These are phyloP conservation scores for Lycia hirtaria DNA, from an alignment of 2,888 invertebrate genomes.

Conservation along the genomic window DNA sequence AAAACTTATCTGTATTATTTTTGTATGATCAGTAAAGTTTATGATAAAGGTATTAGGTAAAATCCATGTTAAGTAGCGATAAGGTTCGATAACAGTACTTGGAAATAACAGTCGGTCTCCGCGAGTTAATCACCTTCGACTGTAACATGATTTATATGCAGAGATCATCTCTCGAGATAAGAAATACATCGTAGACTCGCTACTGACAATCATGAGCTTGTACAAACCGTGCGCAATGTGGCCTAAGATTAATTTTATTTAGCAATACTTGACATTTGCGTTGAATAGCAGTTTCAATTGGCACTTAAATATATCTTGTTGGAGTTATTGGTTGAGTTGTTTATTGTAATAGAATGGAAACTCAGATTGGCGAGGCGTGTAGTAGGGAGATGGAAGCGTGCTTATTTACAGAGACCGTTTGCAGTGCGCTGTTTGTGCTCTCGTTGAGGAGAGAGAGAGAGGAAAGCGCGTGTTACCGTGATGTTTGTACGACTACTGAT, in stretches of 20 bases:
- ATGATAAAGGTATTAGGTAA: constrained; percentile 62
- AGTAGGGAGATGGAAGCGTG: constrained; percentile 55
- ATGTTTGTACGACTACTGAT: constrained; percentile 38
- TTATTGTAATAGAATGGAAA: constrained; percentile 36
- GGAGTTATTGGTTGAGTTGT: constrained; percentile 28
- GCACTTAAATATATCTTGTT: constrained; percentile 9
- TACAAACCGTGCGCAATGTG: constrained; percentile 14
- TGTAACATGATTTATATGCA: constrained; percentile 48
- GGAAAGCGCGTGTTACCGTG: constrained; percentile 50
- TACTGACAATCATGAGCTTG: constrained; percentile 14
- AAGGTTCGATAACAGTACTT: constrained; percentile 38
- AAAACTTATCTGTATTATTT: constrained; percentile 60
- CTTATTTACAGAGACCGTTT: constrained; percentile 71
- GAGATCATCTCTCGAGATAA: constrained; percentile 44
- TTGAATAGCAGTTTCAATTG: constrained; percentile 12
- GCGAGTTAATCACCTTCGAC: constrained; percentile 52
- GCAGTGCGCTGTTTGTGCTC: constrained; percentile 67
- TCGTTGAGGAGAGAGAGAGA: constrained; percentile 52
- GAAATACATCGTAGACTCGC: constrained; percentile 24
- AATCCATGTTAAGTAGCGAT: constrained; percentile 51
- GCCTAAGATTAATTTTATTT: constrained; percentile 19
- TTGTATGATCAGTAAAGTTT: constrained; percentile 64
- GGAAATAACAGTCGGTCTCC: constrained; percentile 51
- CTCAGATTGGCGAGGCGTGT: constrained; percentile 30
- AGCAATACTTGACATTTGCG: constrained; percentile 19